Evolutionary conservation across 2,888 invertebrate genomes (phyloP).

Genomic region (Caenorhabditis becei): DNA sequence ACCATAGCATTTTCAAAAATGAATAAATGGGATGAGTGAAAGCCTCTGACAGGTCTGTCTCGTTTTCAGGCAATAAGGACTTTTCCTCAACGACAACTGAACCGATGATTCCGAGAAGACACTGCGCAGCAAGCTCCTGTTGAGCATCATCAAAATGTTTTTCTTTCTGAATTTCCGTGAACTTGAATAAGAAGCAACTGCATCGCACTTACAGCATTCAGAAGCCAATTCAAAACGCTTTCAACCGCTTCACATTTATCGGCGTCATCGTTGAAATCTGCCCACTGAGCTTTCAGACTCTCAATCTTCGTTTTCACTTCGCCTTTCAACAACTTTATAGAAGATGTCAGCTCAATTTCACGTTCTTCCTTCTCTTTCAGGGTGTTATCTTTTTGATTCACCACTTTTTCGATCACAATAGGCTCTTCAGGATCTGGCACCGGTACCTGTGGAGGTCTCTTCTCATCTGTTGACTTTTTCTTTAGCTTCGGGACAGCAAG

Average conservation of each 20-base stretch:
- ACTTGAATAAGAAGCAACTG: too few species aligned
- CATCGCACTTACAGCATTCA: slow-evolving; percentile 41
- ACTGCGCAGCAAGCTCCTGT: slow-evolving; percentile 59
- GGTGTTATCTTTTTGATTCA: slow-evolving; percentile 12
- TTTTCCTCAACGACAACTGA: slow-evolving; percentile 33
- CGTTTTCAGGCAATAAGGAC: slow-evolving; percentile 53
- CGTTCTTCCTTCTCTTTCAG: slow-evolving; percentile 28
- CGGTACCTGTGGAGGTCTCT: not conserved
- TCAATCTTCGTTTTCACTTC: slow-evolving; percentile 46
- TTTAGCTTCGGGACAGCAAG: not conserved
- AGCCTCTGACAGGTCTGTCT: slow-evolving; percentile 35
- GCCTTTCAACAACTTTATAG: slow-evolving; percentile 41
- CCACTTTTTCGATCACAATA: not conserved
- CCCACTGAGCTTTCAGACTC: slow-evolving; percentile 43
- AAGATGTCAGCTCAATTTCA: slow-evolving; percentile 24
- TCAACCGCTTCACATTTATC: slow-evolving; percentile 66
- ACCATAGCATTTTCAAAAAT: slow-evolving; percentile 46
- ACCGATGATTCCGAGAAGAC: slow-evolving; percentile 60
- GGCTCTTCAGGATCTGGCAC: not conserved
- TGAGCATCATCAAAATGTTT: slow-evolving; percentile 71
- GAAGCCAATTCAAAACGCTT: slow-evolving; percentile 29
- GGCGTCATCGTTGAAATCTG: slow-evolving; percentile 53
- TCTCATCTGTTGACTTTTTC: not conserved
- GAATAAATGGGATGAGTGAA: slow-evolving; percentile 61
- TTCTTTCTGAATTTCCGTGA: too few species aligned